Evolutionary conservation across 2,113 vertebrate species (phyloP).

Genomic region (Sitta europaea): DNA sequence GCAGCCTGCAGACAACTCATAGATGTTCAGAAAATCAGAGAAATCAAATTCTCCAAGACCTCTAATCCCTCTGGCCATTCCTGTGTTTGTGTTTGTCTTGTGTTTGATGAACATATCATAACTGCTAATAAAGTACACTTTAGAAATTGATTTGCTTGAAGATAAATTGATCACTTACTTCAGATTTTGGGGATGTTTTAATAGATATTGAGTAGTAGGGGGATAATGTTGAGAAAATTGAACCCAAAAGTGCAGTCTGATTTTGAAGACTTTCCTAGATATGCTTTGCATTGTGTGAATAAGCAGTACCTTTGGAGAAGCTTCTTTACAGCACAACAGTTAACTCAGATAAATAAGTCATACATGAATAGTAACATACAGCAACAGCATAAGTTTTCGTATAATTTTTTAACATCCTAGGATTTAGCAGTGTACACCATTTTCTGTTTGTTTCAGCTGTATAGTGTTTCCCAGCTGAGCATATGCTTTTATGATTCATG

Average conservation of each 20-base stretch:
- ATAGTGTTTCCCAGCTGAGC: background rate
- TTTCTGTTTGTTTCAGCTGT: conserved; percentile 35
- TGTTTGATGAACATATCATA: background rate
- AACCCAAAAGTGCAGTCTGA: background rate
- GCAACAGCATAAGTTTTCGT: background rate
- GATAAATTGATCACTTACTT: background rate
- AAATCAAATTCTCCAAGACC: background rate
- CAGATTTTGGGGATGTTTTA: background rate
- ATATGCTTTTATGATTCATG: conserved; percentile 34
- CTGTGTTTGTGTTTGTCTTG: conserved; percentile 1
- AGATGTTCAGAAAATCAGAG: background rate
- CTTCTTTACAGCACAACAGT: background rate
- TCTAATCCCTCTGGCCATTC: background rate
- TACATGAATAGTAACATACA: background rate
- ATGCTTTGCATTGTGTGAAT: background rate
- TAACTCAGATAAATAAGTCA: background rate
- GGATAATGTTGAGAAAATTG: background rate
- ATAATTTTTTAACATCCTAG: background rate
- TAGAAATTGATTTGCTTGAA: background rate
- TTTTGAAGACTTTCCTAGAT: background rate
- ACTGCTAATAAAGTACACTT: background rate
- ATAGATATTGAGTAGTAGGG: background rate
- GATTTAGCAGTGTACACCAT: background rate
- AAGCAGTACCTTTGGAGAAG: background rate
- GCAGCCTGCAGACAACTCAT: background rate